Percentiles rank a stretch among this genome's conserved stretches.
These are phyloP conservation scores for Papilio demoleus DNA, from an alignment of 2,888 invertebrate species.

Conservation along the genomic window DNA sequence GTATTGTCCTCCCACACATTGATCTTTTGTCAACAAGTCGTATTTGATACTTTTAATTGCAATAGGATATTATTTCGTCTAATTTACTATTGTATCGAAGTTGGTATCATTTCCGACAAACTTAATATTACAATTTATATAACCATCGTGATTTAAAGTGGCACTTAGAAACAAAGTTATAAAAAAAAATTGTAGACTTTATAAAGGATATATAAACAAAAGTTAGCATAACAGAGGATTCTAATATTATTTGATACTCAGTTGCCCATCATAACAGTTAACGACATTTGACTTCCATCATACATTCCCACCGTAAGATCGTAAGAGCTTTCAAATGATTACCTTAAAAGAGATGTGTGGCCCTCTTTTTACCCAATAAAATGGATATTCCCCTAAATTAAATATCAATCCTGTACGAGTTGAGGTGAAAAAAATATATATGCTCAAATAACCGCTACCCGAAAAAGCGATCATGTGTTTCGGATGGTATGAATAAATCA, in stretches of 20 bases:
- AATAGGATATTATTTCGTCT: conserved; percentile 73
- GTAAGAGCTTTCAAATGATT: conserved; percentile 44
- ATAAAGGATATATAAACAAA: no score
- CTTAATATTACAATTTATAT: neutral
- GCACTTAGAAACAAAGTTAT: neutral
- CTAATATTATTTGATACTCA: no score
- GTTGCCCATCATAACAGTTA: no score
- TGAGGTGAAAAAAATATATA: conserved; percentile 60
- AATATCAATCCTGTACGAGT: conserved; percentile 59
- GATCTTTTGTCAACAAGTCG: conserved; percentile 68
- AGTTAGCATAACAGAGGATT: no score
- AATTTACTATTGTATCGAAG: conserved; percentile 48
- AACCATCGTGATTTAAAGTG: neutral
- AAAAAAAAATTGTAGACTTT: no score
- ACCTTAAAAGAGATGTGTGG: conserved; percentile 38
- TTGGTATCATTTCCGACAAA: neutral
- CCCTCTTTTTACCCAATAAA: conserved; percentile 36
- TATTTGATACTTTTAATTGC: conserved; percentile 79
- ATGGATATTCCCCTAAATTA: conserved; percentile 52
- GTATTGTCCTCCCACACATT: conserved; percentile 72
- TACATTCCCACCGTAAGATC: conserved; percentile 30
- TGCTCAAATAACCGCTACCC: conserved; percentile 53
- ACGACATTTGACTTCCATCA: conserved; percentile 15
- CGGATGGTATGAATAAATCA: conserved; percentile 82
- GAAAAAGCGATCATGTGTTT: conserved; percentile 79